Conservation (phyloP, 1,140 invertebrate species). For the Drosophila parvula region DNA sequence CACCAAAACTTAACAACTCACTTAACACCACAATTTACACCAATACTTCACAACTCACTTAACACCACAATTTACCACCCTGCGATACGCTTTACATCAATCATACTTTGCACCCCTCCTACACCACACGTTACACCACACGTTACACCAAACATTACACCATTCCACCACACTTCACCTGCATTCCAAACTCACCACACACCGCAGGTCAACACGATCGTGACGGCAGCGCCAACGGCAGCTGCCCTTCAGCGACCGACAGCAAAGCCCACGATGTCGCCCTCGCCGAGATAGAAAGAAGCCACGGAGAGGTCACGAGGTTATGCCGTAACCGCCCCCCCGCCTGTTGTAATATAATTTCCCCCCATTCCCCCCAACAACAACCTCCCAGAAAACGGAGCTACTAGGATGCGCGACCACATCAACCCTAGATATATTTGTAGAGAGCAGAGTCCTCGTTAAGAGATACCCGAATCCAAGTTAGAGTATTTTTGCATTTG, state of each 20-base stretch:
- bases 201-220: conserved; percentile 81
- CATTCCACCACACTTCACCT: conserved; percentile 5
- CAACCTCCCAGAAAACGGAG: conserved; percentile 3
- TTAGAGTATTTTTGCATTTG: conserved; percentile 75
- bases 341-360: conserved; percentile 77
- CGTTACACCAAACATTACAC: conserved; percentile 4
- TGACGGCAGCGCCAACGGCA: conserved; percentile 67
- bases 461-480: conserved; percentile 44
- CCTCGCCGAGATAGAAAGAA: conserved; percentile 78
- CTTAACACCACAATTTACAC: neutral
- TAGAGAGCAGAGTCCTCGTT: conserved; percentile 18
- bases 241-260: conserved; percentile 50
- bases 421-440: conserved; percentile 8
- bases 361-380: conserved; percentile 5
- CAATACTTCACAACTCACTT: neutral
- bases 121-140: conserved; percentile 16
- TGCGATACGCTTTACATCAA: conserved; percentile 1
- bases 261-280: conserved; percentile 71
- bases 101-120: neutral
- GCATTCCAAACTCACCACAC: conserved; percentile 16
- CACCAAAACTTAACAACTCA: neutral
- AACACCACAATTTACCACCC: conserved; percentile 1
- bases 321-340: neutral
- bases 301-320: conserved; percentile 3
- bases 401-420: conserved; percentile 7